Base-by-base conservation (phyloP, 2,888 invertebrate species). In the Diplolepis rosae region DNA sequence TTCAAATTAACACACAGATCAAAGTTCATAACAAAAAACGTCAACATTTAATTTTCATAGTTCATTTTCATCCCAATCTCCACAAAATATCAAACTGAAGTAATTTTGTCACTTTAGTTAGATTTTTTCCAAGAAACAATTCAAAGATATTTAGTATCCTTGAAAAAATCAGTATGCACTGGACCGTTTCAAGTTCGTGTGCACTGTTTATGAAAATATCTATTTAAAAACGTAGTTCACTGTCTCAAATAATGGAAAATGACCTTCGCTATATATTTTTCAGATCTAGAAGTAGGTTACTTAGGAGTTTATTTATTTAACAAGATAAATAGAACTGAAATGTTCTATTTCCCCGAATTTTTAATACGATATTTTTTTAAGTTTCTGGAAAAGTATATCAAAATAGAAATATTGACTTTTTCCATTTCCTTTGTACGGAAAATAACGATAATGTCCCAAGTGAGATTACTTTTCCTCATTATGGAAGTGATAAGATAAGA, bases 111-210 rank as follows among this genome's bases (percentile, higher is more conserved):
- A n/a, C n/a, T n/a, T n/a, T n/a, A n/a, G n/a, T n/a, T n/a, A n/a
- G n/a, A n/a, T n/a, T n/a, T n/a, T n/a, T n/a, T n/a, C n/a, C n/a
- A n/a, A n/a, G n/a, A n/a, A n/a, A n/a, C n/a, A n/a, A n/a, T n/a
- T n/a, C n/a, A n/a, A n/a, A n/a, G n/a, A n/a, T n/a, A n/a, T n/a
- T n/a, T n/a, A n/a, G n/a, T n/a, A n/a, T 39, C 6, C 45, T 50
- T 71, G 32, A 30, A 69, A 72, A 9, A 77, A 28, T 42, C 32
- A 32, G 24, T 42, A 13, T 65, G 6, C 13, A n/a, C 6, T 13
- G 48, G 48, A 18, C 9, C 45, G 7, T 45, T 45, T 45, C 45
- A 45, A 45, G 45, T 45, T 45, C 45, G 45, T 45, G 18, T 18
- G 15, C 45, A 45, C 9, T 22, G 18, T 45, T 18, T 45, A 45